A percentile compares a stretch with the other conserved stretches of the same genome.
Conservation (phyloP, 2,888 invertebrate genomes). For the Geotrupes spiniger region DNA sequence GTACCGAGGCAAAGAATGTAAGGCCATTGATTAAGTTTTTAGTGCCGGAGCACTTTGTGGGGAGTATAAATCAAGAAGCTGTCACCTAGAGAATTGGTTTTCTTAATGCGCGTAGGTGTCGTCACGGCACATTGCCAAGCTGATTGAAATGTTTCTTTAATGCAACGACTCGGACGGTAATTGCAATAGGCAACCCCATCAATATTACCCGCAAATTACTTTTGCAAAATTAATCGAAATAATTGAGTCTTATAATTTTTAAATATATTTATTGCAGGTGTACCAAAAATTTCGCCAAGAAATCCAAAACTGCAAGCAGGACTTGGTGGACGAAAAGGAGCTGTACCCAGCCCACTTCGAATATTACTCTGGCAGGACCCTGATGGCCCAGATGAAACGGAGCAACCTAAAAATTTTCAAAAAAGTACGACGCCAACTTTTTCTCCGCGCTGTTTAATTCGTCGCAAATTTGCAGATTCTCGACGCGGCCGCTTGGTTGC, state of each 20-base stretch:
- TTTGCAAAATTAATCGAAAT: too few relatives aligned
- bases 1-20: too few relatives aligned
- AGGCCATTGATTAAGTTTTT: neutral
- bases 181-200: too few relatives aligned
- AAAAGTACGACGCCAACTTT: constrained; percentile 47
- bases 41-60: neutral
- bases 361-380: constrained; percentile 69
- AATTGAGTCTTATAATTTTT: too few relatives aligned
- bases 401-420: constrained; percentile 60
- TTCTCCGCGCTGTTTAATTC: neutral
- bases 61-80: too few relatives aligned
- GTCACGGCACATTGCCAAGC: too few relatives aligned
- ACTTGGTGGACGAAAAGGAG: constrained; percentile 60
- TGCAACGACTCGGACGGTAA: too few relatives aligned
- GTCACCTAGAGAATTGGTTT: too few relatives aligned
- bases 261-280: constrained; percentile 49
- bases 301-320: constrained; percentile 70
- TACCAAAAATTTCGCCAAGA: constrained; percentile 75
- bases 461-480: constrained; percentile 57
- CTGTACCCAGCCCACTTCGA: constrained; percentile 67
- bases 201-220: too few relatives aligned
- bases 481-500: constrained; percentile 74
- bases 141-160: too few relatives aligned
- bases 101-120: too few relatives aligned
- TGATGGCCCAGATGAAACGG: constrained; percentile 65